Evolutionary conservation across 2,888 invertebrate species (phyloP).

Genomic region (Polydrusus pterygomalis): DNA sequence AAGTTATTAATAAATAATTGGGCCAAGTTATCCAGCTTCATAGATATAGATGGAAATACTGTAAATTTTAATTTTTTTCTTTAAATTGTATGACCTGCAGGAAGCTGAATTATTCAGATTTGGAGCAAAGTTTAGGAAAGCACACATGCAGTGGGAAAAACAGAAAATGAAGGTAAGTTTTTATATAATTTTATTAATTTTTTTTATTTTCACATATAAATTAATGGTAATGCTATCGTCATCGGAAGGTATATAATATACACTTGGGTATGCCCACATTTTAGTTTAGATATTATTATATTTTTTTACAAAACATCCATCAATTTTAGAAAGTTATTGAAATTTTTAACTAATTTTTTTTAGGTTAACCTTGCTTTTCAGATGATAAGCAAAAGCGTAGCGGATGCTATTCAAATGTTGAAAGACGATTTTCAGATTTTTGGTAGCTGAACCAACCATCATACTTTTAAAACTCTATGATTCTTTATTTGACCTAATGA

Average conservation of each 20-base stretch:
- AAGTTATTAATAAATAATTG: slow-evolving; percentile 27
- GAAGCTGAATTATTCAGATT: slow-evolving; percentile 14
- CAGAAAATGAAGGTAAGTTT: neutral
- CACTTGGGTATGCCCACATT: too few relatives aligned
- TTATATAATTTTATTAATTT: neutral
- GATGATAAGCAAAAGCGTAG: slow-evolving; percentile 47
- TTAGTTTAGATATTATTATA: neutral
- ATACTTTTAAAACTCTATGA: slow-evolving; percentile 42
- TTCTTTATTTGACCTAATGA: slow-evolving; percentile 49
- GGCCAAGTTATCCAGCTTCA: slow-evolving; percentile 15
- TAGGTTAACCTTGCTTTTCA: slow-evolving; percentile 54
- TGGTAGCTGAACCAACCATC: slow-evolving; percentile 41
- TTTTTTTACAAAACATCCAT: neutral
- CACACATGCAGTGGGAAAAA: slow-evolving; percentile 50
- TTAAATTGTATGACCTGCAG: neutral
- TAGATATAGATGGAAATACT: neutral
- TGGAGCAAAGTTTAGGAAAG: slow-evolving; percentile 27
- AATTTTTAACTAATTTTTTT: slow-evolving; percentile 3
- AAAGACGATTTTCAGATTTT: slow-evolving; percentile 42
- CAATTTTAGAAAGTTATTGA: neutral
- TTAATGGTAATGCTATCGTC: too few relatives aligned
- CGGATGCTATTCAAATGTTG: slow-evolving; percentile 47
- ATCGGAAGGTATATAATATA: too few relatives aligned
- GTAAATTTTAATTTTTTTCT: neutral
- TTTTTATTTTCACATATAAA: neutral